Evolutionary conservation across 2,888 invertebrate species (phyloP).

Genomic region (Toxonevra muliebris): DNA sequence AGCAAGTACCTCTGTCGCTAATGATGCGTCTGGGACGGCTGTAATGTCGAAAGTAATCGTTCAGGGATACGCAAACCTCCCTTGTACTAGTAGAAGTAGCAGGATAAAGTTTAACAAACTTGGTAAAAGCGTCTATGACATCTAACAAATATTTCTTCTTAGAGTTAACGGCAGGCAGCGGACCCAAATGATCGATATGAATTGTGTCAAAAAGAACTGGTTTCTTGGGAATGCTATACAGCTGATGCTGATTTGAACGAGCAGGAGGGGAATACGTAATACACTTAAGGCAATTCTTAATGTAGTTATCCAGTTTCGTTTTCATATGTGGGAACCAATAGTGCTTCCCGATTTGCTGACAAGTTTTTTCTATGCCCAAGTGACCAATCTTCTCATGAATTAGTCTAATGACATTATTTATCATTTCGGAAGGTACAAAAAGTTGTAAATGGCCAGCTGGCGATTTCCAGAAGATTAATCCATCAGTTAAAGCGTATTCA

Average conservation of each 20-base stretch:
- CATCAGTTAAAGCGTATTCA: conserved; percentile 13
- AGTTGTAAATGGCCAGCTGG: conserved; percentile 5
- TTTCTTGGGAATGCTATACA: conserved; percentile 13
- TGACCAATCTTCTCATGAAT: conserved; percentile 28
- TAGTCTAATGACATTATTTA: conserved; percentile 23
- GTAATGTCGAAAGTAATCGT: conserved; percentile 1
- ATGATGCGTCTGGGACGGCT: conserved; percentile 13
- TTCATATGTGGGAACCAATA: conserved; percentile 27
- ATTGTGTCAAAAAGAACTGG: conserved; percentile 8
- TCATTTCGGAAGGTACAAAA: conserved; percentile 27
- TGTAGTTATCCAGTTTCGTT: conserved; percentile 15
- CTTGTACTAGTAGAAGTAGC: conserved; percentile 4
- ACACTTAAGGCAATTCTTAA: conserved; percentile 24
- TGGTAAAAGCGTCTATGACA: conserved; percentile 12
- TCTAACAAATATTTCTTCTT: too few species aligned
- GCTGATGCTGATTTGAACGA: conserved; percentile 11
- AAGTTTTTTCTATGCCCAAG: conserved; percentile 13
- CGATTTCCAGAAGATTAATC: conserved; percentile 14
- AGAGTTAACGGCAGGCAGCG: too few species aligned
- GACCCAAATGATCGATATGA: neutral
- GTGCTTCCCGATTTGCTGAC: conserved; percentile 6
- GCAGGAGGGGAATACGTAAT: conserved; percentile 4
- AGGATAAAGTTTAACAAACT: conserved; percentile 11
- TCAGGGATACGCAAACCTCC: conserved; percentile 6
- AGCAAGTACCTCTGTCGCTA: conserved; percentile 15